Evolutionary conservation across 1,140 invertebrate species (phyloP), one percentile per base, ranked within the genome.

Genomic region (Homarus americanus): DNA sequence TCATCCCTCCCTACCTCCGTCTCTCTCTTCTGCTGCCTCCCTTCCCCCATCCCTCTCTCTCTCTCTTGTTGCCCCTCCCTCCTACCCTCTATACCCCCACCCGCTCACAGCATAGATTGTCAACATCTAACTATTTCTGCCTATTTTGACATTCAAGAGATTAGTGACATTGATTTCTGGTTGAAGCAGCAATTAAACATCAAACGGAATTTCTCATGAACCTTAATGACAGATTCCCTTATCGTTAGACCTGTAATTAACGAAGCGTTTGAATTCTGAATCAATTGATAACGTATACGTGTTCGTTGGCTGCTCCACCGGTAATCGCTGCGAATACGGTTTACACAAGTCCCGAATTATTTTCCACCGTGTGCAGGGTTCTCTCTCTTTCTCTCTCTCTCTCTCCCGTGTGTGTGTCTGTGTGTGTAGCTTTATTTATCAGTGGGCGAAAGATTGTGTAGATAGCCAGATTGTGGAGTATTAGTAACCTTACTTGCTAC

Each of bases 131-230:
- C 80, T 53, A 83, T 83, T 83, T 83, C 80, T 40, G 34, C 76
- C 78, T 80, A 49, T 88, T 88, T 88, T 82, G 87, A 89, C 63
- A 89, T 89, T 89, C 79, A 89, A 75, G 79, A 89, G 79, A 89
- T 82, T 82, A 89, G 66, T 58, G 87, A 41, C 66, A 89, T 73
- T 89, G 87, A 89, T 89, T 89, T 82, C 87, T 89, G 87, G 86
- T 88, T 82, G 87, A 82, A 53, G 40, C 87, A 58, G 87, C 78
- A 89, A 89, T 88, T 89, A 89, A 82, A 89, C 87, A 82, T 89
- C 87, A 89, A 89, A 89, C 78, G 44, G 87, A 66, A 88, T 82
- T 72, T 82, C 87, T 89, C 87, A 89, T 89, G 87, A 89, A 73
- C 38, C 78, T 32, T 89, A 89, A 89, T 89, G 87, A 89, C 87